phyloP scores from a whole-genome alignment of 2,797 vertebrate genomes.

The Hipposideros larvatus region DNA sequence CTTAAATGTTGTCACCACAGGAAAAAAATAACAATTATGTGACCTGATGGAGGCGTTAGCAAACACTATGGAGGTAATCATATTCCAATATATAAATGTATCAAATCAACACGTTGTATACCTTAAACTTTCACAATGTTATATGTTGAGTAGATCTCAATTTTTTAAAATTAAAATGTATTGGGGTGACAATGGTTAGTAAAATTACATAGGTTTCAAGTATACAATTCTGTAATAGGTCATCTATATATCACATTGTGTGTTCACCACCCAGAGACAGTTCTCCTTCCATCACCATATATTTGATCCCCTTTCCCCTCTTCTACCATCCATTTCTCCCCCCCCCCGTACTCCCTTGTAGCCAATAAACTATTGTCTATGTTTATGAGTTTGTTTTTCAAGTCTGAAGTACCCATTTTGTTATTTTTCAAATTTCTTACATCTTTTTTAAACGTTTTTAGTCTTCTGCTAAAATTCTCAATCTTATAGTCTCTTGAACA shows the following conservation, averaged over 20 bases:
- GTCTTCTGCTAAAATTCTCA: neutral
- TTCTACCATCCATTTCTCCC: too few species aligned
- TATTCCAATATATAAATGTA: neutral
- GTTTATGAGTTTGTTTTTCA: neutral
- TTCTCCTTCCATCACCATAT: too few species aligned
- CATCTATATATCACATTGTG: too few species aligned
- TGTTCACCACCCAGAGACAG: too few species aligned
- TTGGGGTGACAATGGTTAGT: too few species aligned
- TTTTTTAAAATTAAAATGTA: neutral
- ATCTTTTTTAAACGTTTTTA: neutral
- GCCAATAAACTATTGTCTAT: too few species aligned
- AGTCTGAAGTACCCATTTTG: neutral
- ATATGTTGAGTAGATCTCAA: neutral
- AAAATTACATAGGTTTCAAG: too few species aligned
- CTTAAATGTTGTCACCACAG: constrained; percentile 12
- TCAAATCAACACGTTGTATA: neutral
- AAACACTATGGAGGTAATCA: neutral
- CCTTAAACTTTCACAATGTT: neutral
- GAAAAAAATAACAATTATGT: constrained; percentile 31
- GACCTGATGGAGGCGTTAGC: neutral
- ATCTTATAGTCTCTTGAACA: neutral
- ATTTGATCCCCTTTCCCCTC: too few species aligned
- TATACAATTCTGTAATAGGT: too few species aligned
- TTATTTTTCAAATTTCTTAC: neutral
- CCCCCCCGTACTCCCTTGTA: too few species aligned